phyloP scores from a whole-genome alignment of 2,113 vertebrate species.

The Gnathonemus echidnorhynchus region DNA sequence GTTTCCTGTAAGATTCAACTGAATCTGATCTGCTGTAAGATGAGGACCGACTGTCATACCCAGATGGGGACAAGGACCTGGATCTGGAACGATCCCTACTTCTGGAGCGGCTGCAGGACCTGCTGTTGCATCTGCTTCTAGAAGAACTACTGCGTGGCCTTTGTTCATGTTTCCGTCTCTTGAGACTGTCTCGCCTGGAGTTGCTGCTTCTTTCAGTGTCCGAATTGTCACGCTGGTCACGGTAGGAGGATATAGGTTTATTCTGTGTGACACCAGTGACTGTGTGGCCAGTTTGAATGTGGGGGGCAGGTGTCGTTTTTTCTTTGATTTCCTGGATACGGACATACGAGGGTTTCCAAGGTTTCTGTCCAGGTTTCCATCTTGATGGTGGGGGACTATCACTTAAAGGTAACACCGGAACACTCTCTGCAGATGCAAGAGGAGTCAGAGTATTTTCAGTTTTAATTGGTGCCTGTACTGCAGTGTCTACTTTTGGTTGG shows the following conservation, averaged over 20 bases:
- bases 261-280: constrained; percentile 47
- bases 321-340: constrained; percentile 81
- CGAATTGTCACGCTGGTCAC: constrained; percentile 48
- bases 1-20: constrained; percentile 58
- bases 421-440: constrained; percentile 59
- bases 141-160: constrained; percentile 69
- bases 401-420: constrained; percentile 82
- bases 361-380: constrained; percentile 96
- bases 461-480: constrained; percentile 50
- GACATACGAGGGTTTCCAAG: constrained; percentile 94
- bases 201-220: constrained; percentile 54
- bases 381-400: constrained; percentile 95
- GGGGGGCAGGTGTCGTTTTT: constrained; percentile 57
- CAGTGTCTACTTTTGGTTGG: constrained; percentile 55
- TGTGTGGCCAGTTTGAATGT: constrained; percentile 47
- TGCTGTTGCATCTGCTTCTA: constrained; percentile 65
- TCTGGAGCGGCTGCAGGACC: constrained; percentile 59
- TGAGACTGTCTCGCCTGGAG: constrained; percentile 52
- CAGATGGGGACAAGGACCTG: constrained; percentile 69
- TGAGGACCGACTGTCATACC: constrained; percentile 61
- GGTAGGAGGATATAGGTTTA: constrained; percentile 44
- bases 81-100: constrained; percentile 70
- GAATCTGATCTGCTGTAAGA: constrained; percentile 71
- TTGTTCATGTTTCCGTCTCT: constrained; percentile 53
- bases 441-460: constrained; percentile 52